phyloP scores from a whole-genome alignment of 2,113 vertebrate genomes.

The Gavia stellata region DNA sequence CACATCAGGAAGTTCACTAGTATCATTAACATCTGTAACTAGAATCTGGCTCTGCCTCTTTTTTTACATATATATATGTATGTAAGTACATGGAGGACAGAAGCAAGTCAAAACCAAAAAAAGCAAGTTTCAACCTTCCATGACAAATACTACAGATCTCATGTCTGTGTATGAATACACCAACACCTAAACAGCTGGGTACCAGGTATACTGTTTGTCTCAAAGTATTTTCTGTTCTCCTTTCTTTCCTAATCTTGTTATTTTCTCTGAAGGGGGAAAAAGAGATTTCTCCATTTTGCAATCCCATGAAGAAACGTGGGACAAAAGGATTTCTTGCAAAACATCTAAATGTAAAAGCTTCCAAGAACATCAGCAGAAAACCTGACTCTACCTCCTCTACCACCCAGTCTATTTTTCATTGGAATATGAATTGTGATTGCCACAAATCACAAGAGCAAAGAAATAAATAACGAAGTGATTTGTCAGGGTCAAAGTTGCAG shows the following conservation, averaged over 20 bases:
- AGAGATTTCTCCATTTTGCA: background rate
- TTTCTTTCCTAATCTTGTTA: background rate
- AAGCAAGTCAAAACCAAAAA: background rate
- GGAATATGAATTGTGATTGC: background rate
- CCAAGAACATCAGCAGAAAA: background rate
- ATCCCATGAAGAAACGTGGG: background rate
- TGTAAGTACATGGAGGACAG: background rate
- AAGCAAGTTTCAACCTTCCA: background rate
- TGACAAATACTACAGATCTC: background rate
- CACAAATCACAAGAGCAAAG: background rate
- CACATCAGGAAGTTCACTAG: background rate
- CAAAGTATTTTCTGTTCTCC: background rate
- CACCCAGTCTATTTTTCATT: background rate
- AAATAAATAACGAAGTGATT: constrained; percentile 24
- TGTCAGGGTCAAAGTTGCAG: background rate
- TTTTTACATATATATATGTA: background rate
- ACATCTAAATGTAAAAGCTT: background rate
- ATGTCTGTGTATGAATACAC: background rate
- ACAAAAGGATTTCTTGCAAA: background rate
- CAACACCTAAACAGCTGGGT: background rate
- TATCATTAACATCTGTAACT: background rate
- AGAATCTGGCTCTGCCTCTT: background rate
- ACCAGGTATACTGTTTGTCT: background rate
- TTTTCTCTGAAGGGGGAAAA: background rate
- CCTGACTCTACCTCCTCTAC: background rate